Percentiles rank a stretch among this genome's conserved stretches.
Conservation (phyloP, 2,888 invertebrate species). For the Thysanoteuthis rhombus region DNA sequence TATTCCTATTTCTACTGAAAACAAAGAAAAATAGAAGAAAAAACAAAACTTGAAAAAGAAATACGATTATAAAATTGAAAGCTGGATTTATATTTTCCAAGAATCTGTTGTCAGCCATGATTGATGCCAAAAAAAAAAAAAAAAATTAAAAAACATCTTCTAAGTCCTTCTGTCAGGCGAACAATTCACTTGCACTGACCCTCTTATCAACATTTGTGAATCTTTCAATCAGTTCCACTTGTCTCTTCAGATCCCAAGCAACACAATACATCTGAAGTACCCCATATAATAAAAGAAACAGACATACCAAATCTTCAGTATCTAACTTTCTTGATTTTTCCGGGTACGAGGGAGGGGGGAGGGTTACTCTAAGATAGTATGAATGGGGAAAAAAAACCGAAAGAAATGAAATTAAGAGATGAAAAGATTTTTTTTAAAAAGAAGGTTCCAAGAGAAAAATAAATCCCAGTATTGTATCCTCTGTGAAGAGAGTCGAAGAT, state of each 20-base stretch:
- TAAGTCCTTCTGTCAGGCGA: neutral
- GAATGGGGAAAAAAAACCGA: too few species aligned
- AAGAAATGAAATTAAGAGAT: too few species aligned
- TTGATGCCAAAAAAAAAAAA: neutral
- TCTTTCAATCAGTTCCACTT: neutral
- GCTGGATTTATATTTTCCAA: neutral
- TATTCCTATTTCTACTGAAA: neutral
- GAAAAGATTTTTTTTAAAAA: too few species aligned
- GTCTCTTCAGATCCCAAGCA: neutral
- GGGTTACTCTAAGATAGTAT: too few species aligned
- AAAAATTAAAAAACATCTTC: neutral
- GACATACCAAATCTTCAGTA: too few species aligned
- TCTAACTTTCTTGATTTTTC: too few species aligned
- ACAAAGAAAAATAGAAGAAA: neutral
- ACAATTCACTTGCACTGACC: neutral
- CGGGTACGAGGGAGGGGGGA: too few species aligned
- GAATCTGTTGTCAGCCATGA: neutral
- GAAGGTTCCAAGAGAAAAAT: too few species aligned
- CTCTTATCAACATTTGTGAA: neutral
- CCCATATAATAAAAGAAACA: too few species aligned
- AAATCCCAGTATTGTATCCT: too few species aligned
- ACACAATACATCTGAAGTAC: neutral
- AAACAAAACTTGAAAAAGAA: neutral
- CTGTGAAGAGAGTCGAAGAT: too few species aligned
- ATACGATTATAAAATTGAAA: neutral